Base-by-base conservation (phyloP, 2,888 invertebrate genomes). In the Boloria selene region DNA sequence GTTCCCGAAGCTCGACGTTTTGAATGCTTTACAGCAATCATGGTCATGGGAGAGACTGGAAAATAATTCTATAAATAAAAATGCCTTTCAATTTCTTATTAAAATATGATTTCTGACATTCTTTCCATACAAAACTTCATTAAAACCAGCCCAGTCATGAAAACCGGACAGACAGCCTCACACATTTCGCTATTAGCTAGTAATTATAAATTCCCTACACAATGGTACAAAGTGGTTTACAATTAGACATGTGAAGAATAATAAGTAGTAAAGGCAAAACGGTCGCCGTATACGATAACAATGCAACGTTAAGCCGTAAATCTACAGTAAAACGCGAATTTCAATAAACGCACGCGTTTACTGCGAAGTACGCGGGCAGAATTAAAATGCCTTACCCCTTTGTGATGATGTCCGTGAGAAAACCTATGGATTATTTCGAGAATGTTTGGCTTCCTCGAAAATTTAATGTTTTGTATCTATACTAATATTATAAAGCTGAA, bases 321-420 rank as follows among this genome's bases (percentile, higher is more conserved):
- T 64, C 64, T 45, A 64, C 64, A 49, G 64, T 67, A 62, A 64
- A 69, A 73, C 50, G 42, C 54, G 47, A 52, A 60, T 71, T 72
- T 67, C 70, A 72, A 72, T 70, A 70, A 71, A 66, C 53, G 53
- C 53, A 51, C 64, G 54, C 50, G 52, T 45, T 26, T 63, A 60
- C 60, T 42, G 50, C 44, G 64, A 69, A 60, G 42, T 60, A 56
- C 66, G 66, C 47, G 55, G 5, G 26, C 42, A 54, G 69, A 69
- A 69, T 69, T 69, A 56, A 55, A 69, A 55, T 60, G 18, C 10
- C 50, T 63, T 55, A 42, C n/a, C 47, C 55, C 13, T 22, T 63
- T 69, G 59, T 51, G 65, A 62, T 31, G 65, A 51, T 52, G 59
- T 38, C 42, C 52, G 44, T 47, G 67, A 44, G 53, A 26, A 53